phyloP scores from a whole-genome alignment of 2,888 invertebrate genomes.

The Megaustenia siamemsis region DNA sequence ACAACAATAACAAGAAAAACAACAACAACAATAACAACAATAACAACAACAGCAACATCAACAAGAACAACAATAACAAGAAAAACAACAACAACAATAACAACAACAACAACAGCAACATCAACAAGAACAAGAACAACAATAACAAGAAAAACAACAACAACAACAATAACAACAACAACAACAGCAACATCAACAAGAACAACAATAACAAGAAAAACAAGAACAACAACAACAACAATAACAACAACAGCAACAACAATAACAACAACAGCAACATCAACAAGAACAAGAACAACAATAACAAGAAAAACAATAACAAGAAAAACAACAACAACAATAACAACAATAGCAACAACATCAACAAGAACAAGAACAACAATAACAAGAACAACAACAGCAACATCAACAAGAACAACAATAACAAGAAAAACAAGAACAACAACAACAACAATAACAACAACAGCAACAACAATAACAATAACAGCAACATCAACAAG shows the following conservation, averaged over 20 bases:
- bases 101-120: neutral
- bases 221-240: too few relatives aligned
- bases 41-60: neutral
- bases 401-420: neutral
- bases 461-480: neutral
- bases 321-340: conserved; percentile 3
- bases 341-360: neutral
- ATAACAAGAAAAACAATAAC: neutral
- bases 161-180: conserved; percentile 23
- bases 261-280: neutral
- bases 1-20: neutral
- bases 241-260: conserved; percentile 3
- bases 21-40: neutral
- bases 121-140: neutral
- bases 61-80: neutral
- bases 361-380: neutral
- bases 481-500: neutral
- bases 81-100: neutral
- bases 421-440: neutral
- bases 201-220: conserved; percentile 9
- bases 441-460: conserved; percentile 11
- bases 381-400: neutral
- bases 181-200: neutral
- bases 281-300: neutral
- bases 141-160: conserved; percentile 13